phyloP scores from a whole-genome alignment of 2,797 vertebrate genomes.

The Sciurus vulgaris region DNA sequence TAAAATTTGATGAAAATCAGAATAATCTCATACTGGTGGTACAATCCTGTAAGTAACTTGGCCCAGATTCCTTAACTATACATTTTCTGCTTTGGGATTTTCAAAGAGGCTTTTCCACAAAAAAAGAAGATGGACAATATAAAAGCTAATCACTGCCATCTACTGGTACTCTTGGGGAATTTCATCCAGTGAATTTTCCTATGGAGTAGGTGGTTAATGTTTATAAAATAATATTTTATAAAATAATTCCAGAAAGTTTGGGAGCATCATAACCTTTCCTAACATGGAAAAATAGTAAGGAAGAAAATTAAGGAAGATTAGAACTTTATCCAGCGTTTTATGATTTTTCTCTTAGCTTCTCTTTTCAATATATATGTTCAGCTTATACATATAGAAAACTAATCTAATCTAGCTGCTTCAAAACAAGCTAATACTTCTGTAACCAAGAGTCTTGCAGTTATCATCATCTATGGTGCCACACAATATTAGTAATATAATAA shows the following conservation, averaged over 20 bases:
- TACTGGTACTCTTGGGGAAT: conserved; percentile 17
- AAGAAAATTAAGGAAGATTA: not conserved
- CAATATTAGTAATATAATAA: not conserved
- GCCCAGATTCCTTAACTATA: not conserved
- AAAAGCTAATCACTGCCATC: conserved; percentile 59
- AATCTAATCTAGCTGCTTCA: not conserved
- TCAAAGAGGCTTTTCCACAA: not conserved
- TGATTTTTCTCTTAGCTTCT: not conserved
- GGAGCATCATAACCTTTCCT: not conserved
- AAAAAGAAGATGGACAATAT: not conserved
- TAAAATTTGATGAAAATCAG: not conserved
- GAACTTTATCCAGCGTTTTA: not conserved
- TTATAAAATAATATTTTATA: not conserved
- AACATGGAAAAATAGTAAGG: not conserved
- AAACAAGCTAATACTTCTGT: not conserved
- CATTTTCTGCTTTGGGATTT: conserved; percentile 44
- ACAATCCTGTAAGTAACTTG: conserved; percentile 39
- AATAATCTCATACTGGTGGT: not conserved
- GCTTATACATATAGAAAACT: not conserved
- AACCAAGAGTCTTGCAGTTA: not conserved
- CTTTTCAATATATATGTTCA: not conserved
- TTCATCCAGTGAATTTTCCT: conserved; percentile 7
- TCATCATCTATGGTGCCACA: not conserved
- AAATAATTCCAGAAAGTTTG: conserved; percentile 6
- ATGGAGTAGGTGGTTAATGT: not conserved